A percentile compares a stretch with the other conserved stretches of the same genome.
phyloP scores from a whole-genome alignment of 2,888 invertebrate genomes.

The Metacarcinus magister region DNA sequence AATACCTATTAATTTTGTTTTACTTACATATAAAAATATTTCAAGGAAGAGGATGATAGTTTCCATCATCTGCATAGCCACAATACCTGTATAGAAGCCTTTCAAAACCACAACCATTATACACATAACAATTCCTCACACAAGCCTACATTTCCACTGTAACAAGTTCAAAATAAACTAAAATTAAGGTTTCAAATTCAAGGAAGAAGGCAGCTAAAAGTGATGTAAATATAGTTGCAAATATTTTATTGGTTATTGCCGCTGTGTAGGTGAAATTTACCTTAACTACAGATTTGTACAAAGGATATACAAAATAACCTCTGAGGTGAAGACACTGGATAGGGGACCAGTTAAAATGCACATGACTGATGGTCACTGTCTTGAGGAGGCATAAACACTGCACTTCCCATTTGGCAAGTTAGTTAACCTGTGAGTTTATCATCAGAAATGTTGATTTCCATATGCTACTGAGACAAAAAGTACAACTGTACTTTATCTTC shows the following conservation, averaged over 20 bases:
- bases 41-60: conserved; percentile 11
- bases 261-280: conserved; percentile 64
- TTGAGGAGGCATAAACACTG: conserved; percentile 6
- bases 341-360: conserved; percentile 69
- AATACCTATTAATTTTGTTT: not conserved
- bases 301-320: conserved; percentile 77
- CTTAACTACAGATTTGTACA: conserved; percentile 72
- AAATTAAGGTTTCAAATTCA: not conserved
- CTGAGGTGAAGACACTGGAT: conserved; percentile 75
- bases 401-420: conserved; percentile 66
- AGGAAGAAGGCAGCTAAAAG: conserved; percentile 58
- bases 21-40: conserved; percentile 31
- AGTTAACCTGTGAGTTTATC: conserved; percentile 19
- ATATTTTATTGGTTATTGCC: conserved; percentile 51
- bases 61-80: conserved; percentile 53
- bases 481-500: conserved; percentile 35
- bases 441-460: conserved; percentile 8
- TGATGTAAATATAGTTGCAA: conserved; percentile 38
- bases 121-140: conserved; percentile 22
- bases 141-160: not conserved
- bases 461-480: not conserved
- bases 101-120: not conserved
- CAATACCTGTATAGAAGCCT: conserved; percentile 57
- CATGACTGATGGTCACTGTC: conserved; percentile 50
- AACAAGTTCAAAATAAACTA: not conserved